Conservation (phyloP, 1,140 invertebrate genomes). For the Drosophila parvula region DNA sequence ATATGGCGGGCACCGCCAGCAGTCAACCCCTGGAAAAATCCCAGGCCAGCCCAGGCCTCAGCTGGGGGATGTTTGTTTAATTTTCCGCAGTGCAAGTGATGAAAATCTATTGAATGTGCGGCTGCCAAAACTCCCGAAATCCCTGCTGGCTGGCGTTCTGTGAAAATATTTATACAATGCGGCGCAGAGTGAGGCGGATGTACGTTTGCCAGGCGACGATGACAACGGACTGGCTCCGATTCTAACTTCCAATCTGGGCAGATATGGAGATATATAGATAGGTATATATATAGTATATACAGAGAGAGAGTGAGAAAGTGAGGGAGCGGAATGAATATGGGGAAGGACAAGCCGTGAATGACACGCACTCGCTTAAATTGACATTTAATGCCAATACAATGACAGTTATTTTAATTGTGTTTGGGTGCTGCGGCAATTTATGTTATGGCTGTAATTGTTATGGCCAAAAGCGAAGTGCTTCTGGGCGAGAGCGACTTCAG, state of each 20-base stretch:
- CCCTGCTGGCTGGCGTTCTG: conserved; percentile 42
- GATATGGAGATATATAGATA: conserved; percentile 3
- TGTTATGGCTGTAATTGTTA: conserved; percentile 76
- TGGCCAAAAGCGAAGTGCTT: conserved; percentile 44
- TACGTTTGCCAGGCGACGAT: conserved; percentile 37
- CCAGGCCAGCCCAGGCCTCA: conserved; percentile 20
- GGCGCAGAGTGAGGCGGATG: conserved; percentile 69
- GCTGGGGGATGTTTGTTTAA: conserved; percentile 80
- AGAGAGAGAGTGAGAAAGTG: background rate
- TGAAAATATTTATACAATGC: conserved; percentile 72
- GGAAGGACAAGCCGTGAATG: conserved; percentile 59
- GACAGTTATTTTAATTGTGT: conserved; percentile 83
- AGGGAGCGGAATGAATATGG: background rate
- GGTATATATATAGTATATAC: background rate
- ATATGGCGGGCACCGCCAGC: conserved; percentile 32
- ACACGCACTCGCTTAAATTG: conserved; percentile 82
- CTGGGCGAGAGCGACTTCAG: conserved; percentile 10
- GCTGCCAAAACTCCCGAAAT: conserved; percentile 38
- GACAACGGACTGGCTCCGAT: conserved; percentile 13
- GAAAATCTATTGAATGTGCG: conserved; percentile 80
- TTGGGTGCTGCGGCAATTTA: conserved; percentile 77
- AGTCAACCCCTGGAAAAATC: conserved; percentile 24
- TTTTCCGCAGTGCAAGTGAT: conserved; percentile 77
- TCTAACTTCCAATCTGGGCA: conserved; percentile 44
- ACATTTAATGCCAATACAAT: conserved; percentile 83